These are phyloP conservation scores for Sparus aurata DNA, from an alignment of 2,797 vertebrate genomes.

Conservation along the genomic window DNA sequence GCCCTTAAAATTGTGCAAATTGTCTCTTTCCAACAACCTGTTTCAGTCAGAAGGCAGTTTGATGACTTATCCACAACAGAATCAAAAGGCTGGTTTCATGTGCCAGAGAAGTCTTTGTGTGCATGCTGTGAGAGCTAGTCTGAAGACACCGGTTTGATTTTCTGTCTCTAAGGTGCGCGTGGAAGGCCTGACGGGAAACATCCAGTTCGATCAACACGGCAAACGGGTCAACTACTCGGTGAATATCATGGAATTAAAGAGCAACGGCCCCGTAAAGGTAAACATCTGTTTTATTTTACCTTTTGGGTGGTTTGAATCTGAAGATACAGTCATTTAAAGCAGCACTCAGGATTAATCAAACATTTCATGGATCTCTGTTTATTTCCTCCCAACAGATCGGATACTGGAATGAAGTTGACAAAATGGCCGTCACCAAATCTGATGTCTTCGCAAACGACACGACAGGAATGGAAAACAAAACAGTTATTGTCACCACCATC, in stretches of 20 bases:
- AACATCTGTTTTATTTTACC: neutral
- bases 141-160: conserved; percentile 19
- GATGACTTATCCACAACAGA: conserved; percentile 2
- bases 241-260: conserved; percentile 98
- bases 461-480: conserved; percentile 98
- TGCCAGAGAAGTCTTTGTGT: neutral
- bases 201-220: conserved; percentile 98
- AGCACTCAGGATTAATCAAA: neutral
- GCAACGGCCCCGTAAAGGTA: conserved; percentile 97
- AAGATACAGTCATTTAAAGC: neutral
- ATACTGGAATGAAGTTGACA: conserved; percentile 99
- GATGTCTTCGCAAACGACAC: conserved; percentile 95
- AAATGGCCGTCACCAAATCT: conserved; percentile 97
- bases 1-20: neutral
- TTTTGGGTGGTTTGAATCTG: neutral
- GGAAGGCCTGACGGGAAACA: conserved; percentile 97
- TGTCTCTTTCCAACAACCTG: neutral
- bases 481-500: conserved; percentile 98
- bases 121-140: neutral
- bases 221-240: conserved; percentile 98
- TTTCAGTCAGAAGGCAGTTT: neutral
- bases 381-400: conserved; percentile 90
- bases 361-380: conserved; percentile 11
- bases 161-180: conserved; percentile 90
- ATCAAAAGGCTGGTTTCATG: conserved; percentile 1